phyloP scores from a whole-genome alignment of 30 jellyfish, hydroid and myxozoan genomes.

The Hydractinia echinata region DNA sequence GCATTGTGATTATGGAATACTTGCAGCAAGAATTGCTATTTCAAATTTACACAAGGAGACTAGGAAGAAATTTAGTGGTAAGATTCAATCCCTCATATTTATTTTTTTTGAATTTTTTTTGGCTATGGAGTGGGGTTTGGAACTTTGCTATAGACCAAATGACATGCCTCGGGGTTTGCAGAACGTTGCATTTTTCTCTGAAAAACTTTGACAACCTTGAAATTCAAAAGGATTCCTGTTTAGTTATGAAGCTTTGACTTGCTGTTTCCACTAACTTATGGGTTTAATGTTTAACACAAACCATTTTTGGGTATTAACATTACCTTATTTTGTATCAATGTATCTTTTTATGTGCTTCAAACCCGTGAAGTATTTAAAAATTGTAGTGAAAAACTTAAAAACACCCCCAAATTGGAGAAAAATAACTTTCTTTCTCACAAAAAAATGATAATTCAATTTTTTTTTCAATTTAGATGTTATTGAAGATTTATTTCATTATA shows the following conservation, averaged over 20 bases:
- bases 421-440: too few relatives aligned
- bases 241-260: too few relatives aligned
- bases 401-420: too few relatives aligned
- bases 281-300: too few relatives aligned
- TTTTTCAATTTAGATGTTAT: conserved; percentile 53
- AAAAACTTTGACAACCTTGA: neutral
- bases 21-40: conserved; percentile 99
- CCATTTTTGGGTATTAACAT: too few relatives aligned
- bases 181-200: neutral
- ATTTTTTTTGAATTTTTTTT: neutral
- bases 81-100: neutral
- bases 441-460: too few relatives aligned
- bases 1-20: conserved; percentile 96
- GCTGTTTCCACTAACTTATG: too few relatives aligned
- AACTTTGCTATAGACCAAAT: too few relatives aligned
- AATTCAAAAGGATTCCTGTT: neutral
- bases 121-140: neutral
- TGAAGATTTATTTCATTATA: conserved; percentile 54
- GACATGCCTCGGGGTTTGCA: neutral
- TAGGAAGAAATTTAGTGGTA: conserved; percentile 92
- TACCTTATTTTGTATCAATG: too few relatives aligned
- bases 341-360: too few relatives aligned
- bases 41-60: conserved; percentile 96
- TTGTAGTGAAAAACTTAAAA: too few relatives aligned
- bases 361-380: too few relatives aligned